A percentile compares a stretch with the other conserved stretches of the same genome.
Conservation (phyloP, 92 coral and sea anemone species). For the Virgularia gustaviana region DNA sequence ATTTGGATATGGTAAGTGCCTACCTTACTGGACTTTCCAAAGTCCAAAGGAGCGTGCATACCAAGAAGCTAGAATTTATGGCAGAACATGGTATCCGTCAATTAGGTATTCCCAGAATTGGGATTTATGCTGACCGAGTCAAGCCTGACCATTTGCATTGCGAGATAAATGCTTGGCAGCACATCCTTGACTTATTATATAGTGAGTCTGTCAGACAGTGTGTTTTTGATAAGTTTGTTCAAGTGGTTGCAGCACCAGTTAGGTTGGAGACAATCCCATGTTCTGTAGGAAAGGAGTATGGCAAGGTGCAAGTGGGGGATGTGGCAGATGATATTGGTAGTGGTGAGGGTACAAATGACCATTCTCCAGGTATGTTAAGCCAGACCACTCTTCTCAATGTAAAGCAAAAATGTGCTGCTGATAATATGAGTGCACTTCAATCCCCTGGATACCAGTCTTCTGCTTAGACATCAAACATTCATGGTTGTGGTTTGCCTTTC, state of each 20-base stretch:
- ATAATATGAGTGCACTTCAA: neutral
- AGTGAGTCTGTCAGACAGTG: slow-evolving; percentile 23
- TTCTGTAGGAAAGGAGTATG: neutral
- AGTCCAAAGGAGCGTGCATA: neutral
- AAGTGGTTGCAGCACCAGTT: slow-evolving; percentile 37
- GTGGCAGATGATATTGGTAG: neutral
- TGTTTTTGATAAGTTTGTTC: slow-evolving; percentile 36
- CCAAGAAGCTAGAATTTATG: slow-evolving; percentile 10
- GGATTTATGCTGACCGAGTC: slow-evolving; percentile 28
- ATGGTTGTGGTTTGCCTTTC: slow-evolving; percentile 50
- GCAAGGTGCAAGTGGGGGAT: neutral
- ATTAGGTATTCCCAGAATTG: slow-evolving; percentile 44
- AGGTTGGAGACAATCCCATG: slow-evolving; percentile 7
- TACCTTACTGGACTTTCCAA: neutral
- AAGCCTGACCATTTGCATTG: slow-evolving; percentile 54
- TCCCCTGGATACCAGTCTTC: neutral
- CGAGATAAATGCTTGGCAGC: slow-evolving; percentile 57
- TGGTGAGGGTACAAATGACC: neutral
- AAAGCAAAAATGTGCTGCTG: neutral
- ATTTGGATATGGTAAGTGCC: neutral
- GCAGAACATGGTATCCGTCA: slow-evolving; percentile 51
- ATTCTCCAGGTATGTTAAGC: neutral
- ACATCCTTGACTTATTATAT: slow-evolving; percentile 31
- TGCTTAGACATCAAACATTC: neutral
- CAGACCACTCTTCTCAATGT: neutral